These are phyloP conservation scores for Spinibarbus caldwelli DNA, from an alignment of 2,797 vertebrate genomes.

Conservation along the genomic window DNA sequence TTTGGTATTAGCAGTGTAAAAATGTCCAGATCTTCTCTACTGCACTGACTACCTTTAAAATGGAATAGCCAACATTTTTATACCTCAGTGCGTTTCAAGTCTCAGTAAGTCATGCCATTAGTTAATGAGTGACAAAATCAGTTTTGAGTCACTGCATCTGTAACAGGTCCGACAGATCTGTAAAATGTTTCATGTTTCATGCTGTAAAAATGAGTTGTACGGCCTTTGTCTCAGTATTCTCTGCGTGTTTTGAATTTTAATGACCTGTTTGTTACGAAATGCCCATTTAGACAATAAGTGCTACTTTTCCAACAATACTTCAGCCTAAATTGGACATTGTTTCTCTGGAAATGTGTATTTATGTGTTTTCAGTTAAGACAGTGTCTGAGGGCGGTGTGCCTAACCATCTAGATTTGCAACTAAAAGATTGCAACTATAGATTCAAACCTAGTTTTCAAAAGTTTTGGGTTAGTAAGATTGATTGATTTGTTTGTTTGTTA, in stretches of 20 bases:
- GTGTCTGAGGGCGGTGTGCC: neutral
- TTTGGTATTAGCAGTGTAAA: neutral
- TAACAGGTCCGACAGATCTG: too few species aligned
- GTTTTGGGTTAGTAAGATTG: too few species aligned
- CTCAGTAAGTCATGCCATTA: constrained; percentile 10
- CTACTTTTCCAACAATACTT: constrained; percentile 5
- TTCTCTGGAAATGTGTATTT: neutral
- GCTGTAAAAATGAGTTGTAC: neutral
- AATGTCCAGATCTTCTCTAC: neutral
- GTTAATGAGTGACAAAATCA: constrained; percentile 48
- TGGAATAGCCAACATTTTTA: neutral
- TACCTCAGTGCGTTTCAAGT: constrained; percentile 4
- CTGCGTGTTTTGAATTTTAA: constrained; percentile 28
- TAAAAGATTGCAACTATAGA: neutral
- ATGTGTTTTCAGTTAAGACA: neutral
- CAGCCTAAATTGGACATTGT: constrained; percentile 4
- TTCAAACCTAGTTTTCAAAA: neutral
- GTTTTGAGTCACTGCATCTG: constrained; percentile 30
- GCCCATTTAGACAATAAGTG: constrained; percentile 9
- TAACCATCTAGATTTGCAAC: neutral
- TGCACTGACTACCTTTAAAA: neutral
- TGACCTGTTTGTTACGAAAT: constrained; percentile 12
- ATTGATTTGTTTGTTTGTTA: too few species aligned
- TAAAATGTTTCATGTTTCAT: too few species aligned
- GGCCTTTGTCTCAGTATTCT: constrained; percentile 26